Conservation (phyloP, 2,888 invertebrate species). For the Drosophila mimetica region DNA sequence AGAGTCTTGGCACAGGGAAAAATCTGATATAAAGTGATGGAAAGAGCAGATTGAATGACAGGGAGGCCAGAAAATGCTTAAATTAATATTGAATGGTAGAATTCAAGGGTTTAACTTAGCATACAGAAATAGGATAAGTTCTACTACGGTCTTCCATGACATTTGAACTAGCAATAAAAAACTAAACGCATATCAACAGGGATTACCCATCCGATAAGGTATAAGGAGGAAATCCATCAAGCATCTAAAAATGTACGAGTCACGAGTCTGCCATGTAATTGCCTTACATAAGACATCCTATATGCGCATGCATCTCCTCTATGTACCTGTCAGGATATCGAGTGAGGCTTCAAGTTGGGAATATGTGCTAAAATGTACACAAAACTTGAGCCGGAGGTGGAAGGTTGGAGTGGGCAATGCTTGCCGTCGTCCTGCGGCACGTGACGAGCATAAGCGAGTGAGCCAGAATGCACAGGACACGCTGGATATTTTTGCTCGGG, state of each 20-base stretch:
- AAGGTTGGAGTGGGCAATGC: conserved; percentile 38
- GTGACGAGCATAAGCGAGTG: conserved; percentile 65
- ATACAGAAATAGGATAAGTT: too few species aligned
- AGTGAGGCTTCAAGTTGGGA: conserved; percentile 49
- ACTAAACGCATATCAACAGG: conserved; percentile 14
- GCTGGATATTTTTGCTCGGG: conserved; percentile 42
- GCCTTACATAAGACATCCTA: conserved; percentile 14
- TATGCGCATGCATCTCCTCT: not conserved
- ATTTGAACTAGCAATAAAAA: not conserved
- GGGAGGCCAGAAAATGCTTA: too few species aligned
- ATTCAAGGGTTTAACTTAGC: too few species aligned
- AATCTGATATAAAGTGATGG: too few species aligned
- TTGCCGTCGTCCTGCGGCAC: conserved; percentile 66
- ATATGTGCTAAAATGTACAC: conserved; percentile 72
- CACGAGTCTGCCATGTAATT: conserved; percentile 23
- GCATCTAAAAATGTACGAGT: conserved; percentile 19
- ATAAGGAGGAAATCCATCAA: not conserved
- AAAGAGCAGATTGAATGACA: too few species aligned
- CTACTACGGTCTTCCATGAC: not conserved
- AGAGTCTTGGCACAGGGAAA: not conserved
- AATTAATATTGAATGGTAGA: too few species aligned
- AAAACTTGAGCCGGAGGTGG: conserved; percentile 50
- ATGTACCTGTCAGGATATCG: conserved; percentile 29
- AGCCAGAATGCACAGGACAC: conserved; percentile 23
- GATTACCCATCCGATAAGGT: conserved; percentile 1